Evolutionary conservation across 2,888 invertebrate genomes (phyloP), one percentile per base, ranked within the genome.

Genomic region (Cybosia mesomella): DNA sequence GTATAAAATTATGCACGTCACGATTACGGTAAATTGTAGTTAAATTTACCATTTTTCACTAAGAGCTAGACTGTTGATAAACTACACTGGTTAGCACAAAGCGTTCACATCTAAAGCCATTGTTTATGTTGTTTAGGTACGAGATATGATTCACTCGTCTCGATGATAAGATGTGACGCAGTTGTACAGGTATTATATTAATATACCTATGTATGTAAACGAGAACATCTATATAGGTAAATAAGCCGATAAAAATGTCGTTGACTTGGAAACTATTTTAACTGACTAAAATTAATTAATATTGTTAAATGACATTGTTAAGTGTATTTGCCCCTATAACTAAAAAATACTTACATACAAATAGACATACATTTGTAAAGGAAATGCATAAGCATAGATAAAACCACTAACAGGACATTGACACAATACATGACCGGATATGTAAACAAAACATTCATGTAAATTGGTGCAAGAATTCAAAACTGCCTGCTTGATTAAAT

Each of bases 161-260:
- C 75, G 73, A 75, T 83, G 88, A 88, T 88, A 87, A 86, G 80
- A 77, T 79, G 71, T 79, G 82, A 85, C 80, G 78, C 68, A 70
- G 70, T 69, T 59, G 70, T 39, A 78, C 80, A 82, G 74, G 76
- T 77, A 72, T 64, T 24, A n/a, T n/a, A 24, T 15, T 22, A n/a
- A 63, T 65, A 70, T 43, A 64, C n/a, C 9, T 66, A 49, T 32
- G 57, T 68, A 72, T 1, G 39, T 68, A 71, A 22, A 36, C 13
- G 21, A 32, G 28, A 34, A 4, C 9, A n/a, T 32, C 10, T 11
- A 28, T 53, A 28, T 43, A 58, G n/a, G 13, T 28, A 22, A 32
- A 57, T 43, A 49, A 55, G 21, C n/a, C 7, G 21, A 53, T 49
- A 49, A 53, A 53, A 32, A 24, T n/a, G 28, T 34, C 53, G 43